phyloP scores from a whole-genome alignment of 2,113 vertebrate species.

The Silurus asotus region DNA sequence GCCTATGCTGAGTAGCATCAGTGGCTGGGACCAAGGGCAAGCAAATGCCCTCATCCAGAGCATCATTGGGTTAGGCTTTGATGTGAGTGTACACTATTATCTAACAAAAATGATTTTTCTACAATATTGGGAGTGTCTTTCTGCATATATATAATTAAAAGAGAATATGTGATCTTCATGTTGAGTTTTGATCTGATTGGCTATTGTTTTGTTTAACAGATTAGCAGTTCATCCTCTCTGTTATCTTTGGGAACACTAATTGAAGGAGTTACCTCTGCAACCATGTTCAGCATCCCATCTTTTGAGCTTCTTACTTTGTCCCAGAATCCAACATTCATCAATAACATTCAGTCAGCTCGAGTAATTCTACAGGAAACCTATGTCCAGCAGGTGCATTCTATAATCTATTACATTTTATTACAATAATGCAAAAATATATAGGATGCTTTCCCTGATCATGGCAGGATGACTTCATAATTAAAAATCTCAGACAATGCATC shows the following conservation, averaged over 20 bases:
- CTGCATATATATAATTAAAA: neutral
- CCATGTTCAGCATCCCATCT: conserved; percentile 38
- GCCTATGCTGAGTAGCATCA: conserved; percentile 49
- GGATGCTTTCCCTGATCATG: no score
- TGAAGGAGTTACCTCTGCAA: conserved; percentile 52
- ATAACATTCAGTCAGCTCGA: conserved; percentile 56
- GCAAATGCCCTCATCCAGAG: conserved; percentile 52
- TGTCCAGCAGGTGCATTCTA: conserved; percentile 48
- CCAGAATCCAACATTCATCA: conserved; percentile 53
- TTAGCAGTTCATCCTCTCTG: conserved; percentile 50
- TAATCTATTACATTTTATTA: neutral
- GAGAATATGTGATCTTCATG: neutral
- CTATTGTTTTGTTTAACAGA: conserved; percentile 50
- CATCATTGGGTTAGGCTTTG: conserved; percentile 46
- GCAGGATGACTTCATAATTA: no score
- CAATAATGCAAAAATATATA: neutral
- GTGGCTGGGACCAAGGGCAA: conserved; percentile 61
- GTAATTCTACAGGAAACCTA: conserved; percentile 55
- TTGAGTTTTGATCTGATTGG: neutral
- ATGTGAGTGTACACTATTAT: conserved; percentile 44
- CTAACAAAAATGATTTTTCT: neutral
- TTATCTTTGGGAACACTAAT: conserved; percentile 61
- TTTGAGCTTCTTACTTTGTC: conserved; percentile 49
- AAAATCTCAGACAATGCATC: no score
- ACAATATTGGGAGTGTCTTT: neutral